Percentiles rank a stretch among this genome's conserved stretches.
Conservation (phyloP, 2,888 invertebrate species). For the Megamerina dolium region DNA sequence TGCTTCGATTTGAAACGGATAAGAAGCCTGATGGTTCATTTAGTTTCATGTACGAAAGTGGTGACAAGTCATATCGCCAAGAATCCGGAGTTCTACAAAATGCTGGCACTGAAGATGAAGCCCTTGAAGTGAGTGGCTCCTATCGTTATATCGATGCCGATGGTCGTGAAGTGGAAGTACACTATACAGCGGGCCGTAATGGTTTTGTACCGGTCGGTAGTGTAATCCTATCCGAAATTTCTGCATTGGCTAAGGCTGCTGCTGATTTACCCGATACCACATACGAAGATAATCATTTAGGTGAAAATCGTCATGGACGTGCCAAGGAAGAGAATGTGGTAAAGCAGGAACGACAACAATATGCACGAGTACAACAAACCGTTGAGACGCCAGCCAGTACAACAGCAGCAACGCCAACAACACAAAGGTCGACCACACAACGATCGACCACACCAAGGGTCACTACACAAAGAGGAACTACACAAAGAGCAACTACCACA, state of each 20-base stretch:
- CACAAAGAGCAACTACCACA: too few relatives aligned
- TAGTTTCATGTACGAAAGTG: conserved; percentile 38
- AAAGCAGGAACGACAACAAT: too few relatives aligned
- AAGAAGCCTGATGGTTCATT: conserved; percentile 40
- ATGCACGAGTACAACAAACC: too few relatives aligned
- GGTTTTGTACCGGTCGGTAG: conserved; percentile 46
- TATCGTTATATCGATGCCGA: conserved; percentile 44
- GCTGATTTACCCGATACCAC: conserved; percentile 31
- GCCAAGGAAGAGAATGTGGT: conserved; percentile 7
- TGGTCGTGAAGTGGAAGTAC: conserved; percentile 37
- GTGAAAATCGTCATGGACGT: conserved; percentile 14
- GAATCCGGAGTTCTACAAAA: conserved; percentile 32
- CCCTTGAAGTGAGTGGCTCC: conserved; percentile 37
- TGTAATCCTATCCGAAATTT: conserved; percentile 36
- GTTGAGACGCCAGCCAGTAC: too few relatives aligned
- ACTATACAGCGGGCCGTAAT: conserved; percentile 45
- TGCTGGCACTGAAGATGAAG: conserved; percentile 39
- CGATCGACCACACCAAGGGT: too few relatives aligned
- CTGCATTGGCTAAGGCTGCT: conserved; percentile 36
- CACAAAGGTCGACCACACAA: too few relatives aligned
- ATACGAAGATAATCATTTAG: too few relatives aligned
- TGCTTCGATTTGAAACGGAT: conserved; percentile 32
- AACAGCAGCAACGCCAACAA: too few relatives aligned
- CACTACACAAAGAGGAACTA: too few relatives aligned
- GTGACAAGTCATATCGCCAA: conserved; percentile 34